Conservation (phyloP, 2,888 invertebrate species). For the Halocaridina rubra region DNA sequence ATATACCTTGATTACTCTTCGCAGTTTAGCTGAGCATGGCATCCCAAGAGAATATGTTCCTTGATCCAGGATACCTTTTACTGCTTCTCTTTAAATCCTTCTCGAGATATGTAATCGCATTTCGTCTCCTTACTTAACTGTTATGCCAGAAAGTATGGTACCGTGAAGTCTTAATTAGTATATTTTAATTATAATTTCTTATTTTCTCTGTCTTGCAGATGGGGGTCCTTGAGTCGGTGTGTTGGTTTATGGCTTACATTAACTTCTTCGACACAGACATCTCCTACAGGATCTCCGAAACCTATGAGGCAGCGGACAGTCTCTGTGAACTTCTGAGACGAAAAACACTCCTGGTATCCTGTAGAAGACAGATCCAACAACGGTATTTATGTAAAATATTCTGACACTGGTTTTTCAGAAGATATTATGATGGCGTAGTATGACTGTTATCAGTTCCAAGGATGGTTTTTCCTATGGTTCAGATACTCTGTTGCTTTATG, state of each 20-base stretch:
- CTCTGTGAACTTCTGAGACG: slow-evolving; percentile 55
- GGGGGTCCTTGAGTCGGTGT: slow-evolving; percentile 57
- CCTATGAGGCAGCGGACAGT: slow-evolving; percentile 47
- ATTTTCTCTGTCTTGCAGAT: slow-evolving; percentile 6
- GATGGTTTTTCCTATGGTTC: too few relatives aligned
- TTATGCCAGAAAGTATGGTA: background rate
- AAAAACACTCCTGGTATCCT: background rate
- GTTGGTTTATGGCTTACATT: slow-evolving; percentile 57
- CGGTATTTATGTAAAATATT: background rate
- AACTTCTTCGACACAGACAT: slow-evolving; percentile 49
- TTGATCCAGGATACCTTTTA: too few relatives aligned
- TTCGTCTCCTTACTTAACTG: too few relatives aligned
- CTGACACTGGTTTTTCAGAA: background rate
- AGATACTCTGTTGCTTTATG: too few relatives aligned
- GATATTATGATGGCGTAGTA: too few relatives aligned
- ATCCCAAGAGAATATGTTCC: too few relatives aligned
- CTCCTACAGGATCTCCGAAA: slow-evolving; percentile 48
- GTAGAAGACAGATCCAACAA: too few relatives aligned
- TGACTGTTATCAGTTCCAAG: too few relatives aligned
- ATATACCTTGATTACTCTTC: too few relatives aligned
- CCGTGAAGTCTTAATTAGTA: background rate
- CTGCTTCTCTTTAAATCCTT: too few relatives aligned
- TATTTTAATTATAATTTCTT: background rate
- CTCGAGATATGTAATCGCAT: too few relatives aligned
- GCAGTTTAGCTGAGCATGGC: too few relatives aligned